phyloP scores from a whole-genome alignment of 2,113 vertebrate species.

The Nymphicus hollandicus region DNA sequence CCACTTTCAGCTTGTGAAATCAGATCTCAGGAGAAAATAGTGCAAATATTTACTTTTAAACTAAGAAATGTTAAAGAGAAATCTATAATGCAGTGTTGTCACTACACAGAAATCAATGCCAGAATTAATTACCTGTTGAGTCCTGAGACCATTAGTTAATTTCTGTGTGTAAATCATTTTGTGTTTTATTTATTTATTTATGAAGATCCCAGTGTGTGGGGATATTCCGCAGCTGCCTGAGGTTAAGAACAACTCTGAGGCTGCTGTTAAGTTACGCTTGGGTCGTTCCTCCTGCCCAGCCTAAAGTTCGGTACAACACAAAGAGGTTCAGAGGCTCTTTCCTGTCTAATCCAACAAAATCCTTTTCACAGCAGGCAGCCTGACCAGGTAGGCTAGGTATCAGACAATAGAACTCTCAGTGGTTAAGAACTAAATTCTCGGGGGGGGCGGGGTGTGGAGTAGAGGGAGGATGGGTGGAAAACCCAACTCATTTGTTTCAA shows the following conservation, averaged over 20 bases:
- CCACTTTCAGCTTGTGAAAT: neutral
- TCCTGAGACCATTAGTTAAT: neutral
- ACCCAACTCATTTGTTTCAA: neutral
- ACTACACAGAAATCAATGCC: neutral
- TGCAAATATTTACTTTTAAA: neutral
- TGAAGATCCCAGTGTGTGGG: neutral
- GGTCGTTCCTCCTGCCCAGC: neutral
- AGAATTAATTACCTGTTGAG: neutral
- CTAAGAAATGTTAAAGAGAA: neutral
- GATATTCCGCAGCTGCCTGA: neutral
- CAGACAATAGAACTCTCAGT: neutral
- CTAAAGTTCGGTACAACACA: neutral
- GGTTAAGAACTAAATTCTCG: neutral
- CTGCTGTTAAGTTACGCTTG: neutral
- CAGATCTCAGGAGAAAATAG: neutral
- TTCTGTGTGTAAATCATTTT: neutral
- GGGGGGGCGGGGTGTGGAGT: neutral
- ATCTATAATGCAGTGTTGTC: neutral
- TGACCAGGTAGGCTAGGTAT: neutral
- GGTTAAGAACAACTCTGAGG: neutral
- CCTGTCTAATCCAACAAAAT: accelerated
- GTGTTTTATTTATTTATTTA: neutral
- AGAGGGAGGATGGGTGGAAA: neutral
- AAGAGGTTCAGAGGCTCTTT: neutral
- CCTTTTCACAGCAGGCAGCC: neutral